Base-by-base conservation (phyloP, 2,113 vertebrate genomes). In the Halichoerus grypus region DNA sequence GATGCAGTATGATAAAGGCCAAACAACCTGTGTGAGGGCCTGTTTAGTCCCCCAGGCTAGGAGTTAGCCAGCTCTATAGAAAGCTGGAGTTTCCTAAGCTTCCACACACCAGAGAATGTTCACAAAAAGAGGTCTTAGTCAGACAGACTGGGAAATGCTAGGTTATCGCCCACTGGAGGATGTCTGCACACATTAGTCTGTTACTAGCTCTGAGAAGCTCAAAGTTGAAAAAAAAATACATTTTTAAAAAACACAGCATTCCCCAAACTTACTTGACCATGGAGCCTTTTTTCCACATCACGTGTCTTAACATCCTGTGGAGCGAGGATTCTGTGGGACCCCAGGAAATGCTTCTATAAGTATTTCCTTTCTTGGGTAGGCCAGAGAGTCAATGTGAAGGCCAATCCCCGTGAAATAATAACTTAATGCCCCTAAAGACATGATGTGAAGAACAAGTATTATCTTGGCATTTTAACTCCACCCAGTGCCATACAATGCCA, bases 181-280 rank as follows among this genome's bases (percentile, higher is more conserved):
- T 89, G 51, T 93, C 72, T 26, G 65, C 9, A 57, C 24, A 22
- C 46, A 36, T 36, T 77, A 72, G 42, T 19, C 26, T 74, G 49
- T 63, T 93, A 85, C 71, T 71, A 63, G n/a, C 49, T 86, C 79
- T 28, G 71, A 97, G 80, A 90, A 94, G 28, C 51, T 91, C 31
- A 88, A 49, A 84, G n/a, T 63, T 69, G 36, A 49, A 95, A 83
- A 95, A 19, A 21, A 69, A 26, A 31, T 57, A 24, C 33, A 11
- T 69, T 53, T 33, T 69, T 67, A 13, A 61, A 80, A 82, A 65
- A 79, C 7, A 61, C 26, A 53, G 11, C 74, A 61, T 96, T 94
- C 55, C 26, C 76, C 76, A 85, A 22, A 88, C 31, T 85, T 82
- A 79, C 57, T 92, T 97, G 76, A 92, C 93, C 42, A 13, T 46